Conservation (phyloP, 2,113 vertebrate genomes). For the Spermophilus dauricus region DNA sequence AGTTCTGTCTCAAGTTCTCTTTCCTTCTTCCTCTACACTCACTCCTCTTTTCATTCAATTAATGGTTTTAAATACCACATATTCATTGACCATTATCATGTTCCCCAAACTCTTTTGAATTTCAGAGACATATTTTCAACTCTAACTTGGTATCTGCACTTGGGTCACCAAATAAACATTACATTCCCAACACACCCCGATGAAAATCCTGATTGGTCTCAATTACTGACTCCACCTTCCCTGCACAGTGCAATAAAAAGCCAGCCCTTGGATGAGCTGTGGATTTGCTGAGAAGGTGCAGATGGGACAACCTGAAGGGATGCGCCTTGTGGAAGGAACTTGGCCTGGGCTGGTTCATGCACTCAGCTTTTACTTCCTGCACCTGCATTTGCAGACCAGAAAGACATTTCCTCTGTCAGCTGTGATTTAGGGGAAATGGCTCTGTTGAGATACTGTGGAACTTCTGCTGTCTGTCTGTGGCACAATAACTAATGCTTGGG, state of each 20-base stretch:
- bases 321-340: neutral
- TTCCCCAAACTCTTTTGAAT: neutral
- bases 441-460: neutral
- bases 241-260: neutral
- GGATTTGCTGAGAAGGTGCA: neutral
- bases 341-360: neutral
- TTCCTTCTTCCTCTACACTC: neutral
- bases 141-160: neutral
- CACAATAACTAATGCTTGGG: neutral
- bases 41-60: neutral
- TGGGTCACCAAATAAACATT: neutral
- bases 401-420: neutral
- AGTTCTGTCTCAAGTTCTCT: neutral
- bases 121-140: neutral
- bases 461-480: neutral
- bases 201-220: neutral
- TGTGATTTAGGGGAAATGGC: neutral
- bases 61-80: neutral
- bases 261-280: neutral
- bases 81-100: neutral
- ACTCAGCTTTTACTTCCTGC: neutral
- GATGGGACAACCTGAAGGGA: neutral
- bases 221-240: neutral
- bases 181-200: neutral
- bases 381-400: neutral